phyloP scores from a whole-genome alignment of 2,113 vertebrate genomes.

The Felis chaus region DNA sequence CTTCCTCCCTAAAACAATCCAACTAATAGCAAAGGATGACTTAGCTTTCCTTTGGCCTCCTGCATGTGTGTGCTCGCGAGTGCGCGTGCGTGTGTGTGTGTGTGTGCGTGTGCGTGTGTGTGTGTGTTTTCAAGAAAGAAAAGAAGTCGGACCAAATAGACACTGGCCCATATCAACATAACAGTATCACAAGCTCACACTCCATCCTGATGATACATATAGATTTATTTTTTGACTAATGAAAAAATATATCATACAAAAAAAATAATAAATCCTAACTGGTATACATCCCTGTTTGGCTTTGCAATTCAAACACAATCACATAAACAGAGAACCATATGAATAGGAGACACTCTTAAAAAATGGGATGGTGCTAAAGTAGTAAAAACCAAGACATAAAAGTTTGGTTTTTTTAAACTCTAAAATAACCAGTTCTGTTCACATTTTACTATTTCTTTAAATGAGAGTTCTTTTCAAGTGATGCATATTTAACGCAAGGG shows the following conservation, averaged over 20 bases:
- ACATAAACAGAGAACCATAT: neutral
- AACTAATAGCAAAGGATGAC: neutral
- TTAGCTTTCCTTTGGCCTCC: neutral
- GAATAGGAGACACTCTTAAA: neutral
- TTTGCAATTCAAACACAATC: neutral
- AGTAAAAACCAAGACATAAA: neutral
- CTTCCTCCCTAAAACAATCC: neutral
- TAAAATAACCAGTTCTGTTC: constrained; percentile 15
- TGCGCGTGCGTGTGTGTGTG: accelerated
- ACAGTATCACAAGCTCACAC: neutral
- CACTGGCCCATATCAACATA: neutral
- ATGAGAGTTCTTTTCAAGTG: neutral
- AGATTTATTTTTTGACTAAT: neutral
- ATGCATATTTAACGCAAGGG: neutral
- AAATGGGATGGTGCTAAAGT: neutral
- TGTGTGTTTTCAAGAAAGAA: neutral
- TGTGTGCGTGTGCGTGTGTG: no score
- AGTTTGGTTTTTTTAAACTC: neutral
- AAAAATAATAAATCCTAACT: constrained; percentile 6
- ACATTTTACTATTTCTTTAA: constrained; percentile 41
- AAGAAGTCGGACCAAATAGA: neutral
- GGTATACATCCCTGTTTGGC: neutral
- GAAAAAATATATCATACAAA: neutral
- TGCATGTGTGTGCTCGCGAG: neutral
- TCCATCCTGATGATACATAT: neutral